phyloP scores from a whole-genome alignment of 1,140 invertebrate species.

The Drosophila tsacasi region DNA sequence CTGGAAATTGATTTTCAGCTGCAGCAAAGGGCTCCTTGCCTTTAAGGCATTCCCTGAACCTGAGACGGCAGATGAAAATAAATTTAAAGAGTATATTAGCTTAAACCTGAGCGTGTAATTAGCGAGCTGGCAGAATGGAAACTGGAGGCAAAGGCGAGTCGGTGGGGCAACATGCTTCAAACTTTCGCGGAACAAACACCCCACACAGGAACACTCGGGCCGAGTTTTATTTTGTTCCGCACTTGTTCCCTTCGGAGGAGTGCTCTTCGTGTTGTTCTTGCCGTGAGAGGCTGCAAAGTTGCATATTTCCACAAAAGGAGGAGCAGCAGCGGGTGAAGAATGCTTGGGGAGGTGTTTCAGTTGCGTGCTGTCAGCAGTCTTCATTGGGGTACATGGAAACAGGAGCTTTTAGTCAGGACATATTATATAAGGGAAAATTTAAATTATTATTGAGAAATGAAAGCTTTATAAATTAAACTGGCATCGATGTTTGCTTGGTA shows the following conservation, averaged over 20 bases:
- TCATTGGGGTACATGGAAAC: slow-evolving; percentile 7
- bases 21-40: slow-evolving; percentile 10
- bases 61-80: slow-evolving; percentile 31
- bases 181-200: slow-evolving; percentile 16
- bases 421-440: no score
- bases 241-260: slow-evolving; percentile 38
- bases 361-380: slow-evolving; percentile 23
- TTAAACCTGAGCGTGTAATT: slow-evolving; percentile 37
- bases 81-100: slow-evolving; percentile 39
- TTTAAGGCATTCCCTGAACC: slow-evolving; percentile 11
- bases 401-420: not conserved
- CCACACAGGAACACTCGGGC: slow-evolving; percentile 13
- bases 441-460: not conserved
- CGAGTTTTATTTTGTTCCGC: slow-evolving; percentile 31
- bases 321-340: slow-evolving; percentile 6
- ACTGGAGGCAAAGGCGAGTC: not conserved
- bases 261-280: slow-evolving; percentile 38
- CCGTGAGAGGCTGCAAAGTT: slow-evolving; percentile 42
- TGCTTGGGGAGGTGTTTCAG: slow-evolving; percentile 23
- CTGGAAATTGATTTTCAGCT: slow-evolving; percentile 70
- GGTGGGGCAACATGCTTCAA: slow-evolving; percentile 18
- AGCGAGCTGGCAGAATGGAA: slow-evolving; percentile 7
- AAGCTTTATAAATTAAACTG: not conserved
- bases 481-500: not conserved
- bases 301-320: slow-evolving; percentile 16